Conservation (phyloP, 2,888 invertebrate genomes). For the Drosophila prostipennis region DNA sequence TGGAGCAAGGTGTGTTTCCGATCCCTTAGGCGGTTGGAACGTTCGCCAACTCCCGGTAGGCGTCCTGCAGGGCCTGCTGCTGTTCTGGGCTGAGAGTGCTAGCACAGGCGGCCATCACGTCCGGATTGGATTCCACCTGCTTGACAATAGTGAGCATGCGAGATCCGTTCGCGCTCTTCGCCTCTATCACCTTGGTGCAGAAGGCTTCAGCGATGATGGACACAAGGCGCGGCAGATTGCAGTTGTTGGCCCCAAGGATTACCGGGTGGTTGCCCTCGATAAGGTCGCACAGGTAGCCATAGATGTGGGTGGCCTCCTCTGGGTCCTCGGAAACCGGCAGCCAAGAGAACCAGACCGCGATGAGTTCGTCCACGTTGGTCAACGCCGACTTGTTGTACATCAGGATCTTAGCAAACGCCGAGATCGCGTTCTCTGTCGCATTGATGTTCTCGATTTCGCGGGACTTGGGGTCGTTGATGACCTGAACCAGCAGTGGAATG, state of each 20-base stretch:
- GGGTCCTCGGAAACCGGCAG: constrained; percentile 97
- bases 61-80: constrained; percentile 92
- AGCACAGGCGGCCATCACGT: constrained; percentile 92
- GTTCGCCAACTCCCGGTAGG: constrained; percentile 83
- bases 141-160: constrained; percentile 93
- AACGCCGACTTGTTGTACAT: constrained; percentile 94
- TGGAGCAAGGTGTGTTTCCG: not conserved
- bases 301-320: constrained; percentile 98
- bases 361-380: constrained; percentile 92
- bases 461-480: constrained; percentile 92
- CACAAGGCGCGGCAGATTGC: constrained; percentile 94
- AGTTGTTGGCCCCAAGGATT: constrained; percentile 93
- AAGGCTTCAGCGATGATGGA: constrained; percentile 96
- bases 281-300: constrained; percentile 97
- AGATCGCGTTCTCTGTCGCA: constrained; percentile 99
- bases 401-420: constrained; percentile 99
- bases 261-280: constrained; percentile 95
- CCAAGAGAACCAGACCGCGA: constrained; percentile 97
- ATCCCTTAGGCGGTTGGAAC: constrained; percentile 51
- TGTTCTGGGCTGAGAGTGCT: constrained; percentile 91
- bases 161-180: constrained; percentile 89
- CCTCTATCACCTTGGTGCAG: constrained; percentile 91
- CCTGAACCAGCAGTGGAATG: constrained; percentile 92
- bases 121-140: constrained; percentile 93
- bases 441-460: constrained; percentile 92